phyloP scores from a whole-genome alignment of 2,797 vertebrate genomes.

The Toxotes lorentzi region DNA sequence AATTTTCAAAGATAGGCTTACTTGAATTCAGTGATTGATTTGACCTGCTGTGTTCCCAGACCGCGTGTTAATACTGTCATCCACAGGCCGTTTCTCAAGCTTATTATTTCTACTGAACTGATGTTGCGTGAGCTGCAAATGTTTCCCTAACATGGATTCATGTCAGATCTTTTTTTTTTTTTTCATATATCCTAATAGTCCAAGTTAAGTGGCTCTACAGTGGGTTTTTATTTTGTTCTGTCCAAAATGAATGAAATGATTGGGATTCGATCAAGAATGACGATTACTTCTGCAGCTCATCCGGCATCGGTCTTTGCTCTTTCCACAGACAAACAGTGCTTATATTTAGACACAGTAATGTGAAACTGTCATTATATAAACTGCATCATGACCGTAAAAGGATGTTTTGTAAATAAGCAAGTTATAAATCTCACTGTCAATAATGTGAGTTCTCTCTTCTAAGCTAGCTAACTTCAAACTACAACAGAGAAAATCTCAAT shows the following conservation, averaged over 20 bases:
- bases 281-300: background rate
- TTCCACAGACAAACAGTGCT: background rate
- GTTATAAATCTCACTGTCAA: background rate
- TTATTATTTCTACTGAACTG: constrained; percentile 1
- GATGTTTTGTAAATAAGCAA: background rate
- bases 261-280: background rate
- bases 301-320: background rate
- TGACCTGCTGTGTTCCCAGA: constrained; percentile 13
- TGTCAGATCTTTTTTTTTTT: background rate
- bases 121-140: background rate
- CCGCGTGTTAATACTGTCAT: constrained; percentile 13
- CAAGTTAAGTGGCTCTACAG: background rate
- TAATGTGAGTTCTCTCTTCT: background rate
- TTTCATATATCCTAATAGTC: background rate
- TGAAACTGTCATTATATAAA: background rate
- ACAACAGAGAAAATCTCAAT: background rate
- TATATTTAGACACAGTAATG: background rate
- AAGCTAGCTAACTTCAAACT: background rate
- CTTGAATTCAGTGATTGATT: constrained; percentile 3
- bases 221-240: background rate
- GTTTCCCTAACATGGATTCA: constrained; percentile 9
- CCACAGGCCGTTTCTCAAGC: background rate
- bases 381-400: background rate
- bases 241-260: background rate
- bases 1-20: background rate